Evolutionary conservation across 1,140 invertebrate genomes (phyloP).

Genomic region (Glossosoma conforme): DNA sequence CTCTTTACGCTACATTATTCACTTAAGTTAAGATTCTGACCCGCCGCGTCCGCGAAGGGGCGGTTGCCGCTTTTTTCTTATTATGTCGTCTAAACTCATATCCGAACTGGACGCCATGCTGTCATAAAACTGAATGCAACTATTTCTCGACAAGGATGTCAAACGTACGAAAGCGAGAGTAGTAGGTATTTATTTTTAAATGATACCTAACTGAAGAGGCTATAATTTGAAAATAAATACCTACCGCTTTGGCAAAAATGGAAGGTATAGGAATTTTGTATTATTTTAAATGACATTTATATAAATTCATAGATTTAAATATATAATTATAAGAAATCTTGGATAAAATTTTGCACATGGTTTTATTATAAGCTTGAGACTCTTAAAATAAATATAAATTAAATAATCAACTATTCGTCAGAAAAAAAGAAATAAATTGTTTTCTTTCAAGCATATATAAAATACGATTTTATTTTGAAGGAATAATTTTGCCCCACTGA

Average conservation of each 20-base stretch:
- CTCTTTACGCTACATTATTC: not conserved
- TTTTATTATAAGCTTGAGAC: too few species aligned
- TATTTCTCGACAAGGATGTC: not conserved
- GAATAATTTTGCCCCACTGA: too few species aligned
- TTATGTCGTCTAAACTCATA: constrained; percentile 22
- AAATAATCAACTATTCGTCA: too few species aligned
- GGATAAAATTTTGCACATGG: too few species aligned
- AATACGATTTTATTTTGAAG: too few species aligned
- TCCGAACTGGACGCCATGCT: constrained; percentile 17
- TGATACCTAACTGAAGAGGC: not conserved
- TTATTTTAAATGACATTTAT: not conserved
- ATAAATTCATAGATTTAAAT: too few species aligned
- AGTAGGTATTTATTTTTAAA: not conserved
- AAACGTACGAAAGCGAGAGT: not conserved
- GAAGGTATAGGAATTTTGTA: not conserved
- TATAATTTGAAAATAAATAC: not conserved
- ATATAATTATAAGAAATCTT: too few species aligned
- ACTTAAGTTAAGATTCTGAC: constrained; percentile 7
- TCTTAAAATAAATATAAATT: too few species aligned
- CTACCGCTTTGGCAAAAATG: not conserved
- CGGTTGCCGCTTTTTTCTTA: constrained; percentile 17
- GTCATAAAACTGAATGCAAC: constrained; percentile 7
- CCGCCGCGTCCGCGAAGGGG: constrained; percentile 13
- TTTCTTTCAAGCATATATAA: too few species aligned
- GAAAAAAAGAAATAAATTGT: too few species aligned